Evolutionary conservation across 2,888 invertebrate species (phyloP), one percentile per base, ranked within the genome.

Genomic region (Protonemura montana): DNA sequence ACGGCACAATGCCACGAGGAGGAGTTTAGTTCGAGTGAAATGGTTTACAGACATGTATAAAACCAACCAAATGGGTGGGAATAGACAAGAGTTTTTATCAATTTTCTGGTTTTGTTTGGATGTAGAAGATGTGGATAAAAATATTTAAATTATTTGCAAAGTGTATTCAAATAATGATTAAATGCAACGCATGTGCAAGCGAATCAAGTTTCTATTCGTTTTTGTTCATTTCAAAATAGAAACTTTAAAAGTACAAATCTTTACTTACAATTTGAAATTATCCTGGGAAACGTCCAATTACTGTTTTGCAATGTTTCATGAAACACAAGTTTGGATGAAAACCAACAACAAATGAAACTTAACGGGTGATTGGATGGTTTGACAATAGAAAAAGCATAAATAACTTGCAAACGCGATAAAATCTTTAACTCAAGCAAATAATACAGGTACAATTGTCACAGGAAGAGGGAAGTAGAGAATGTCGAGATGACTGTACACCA

Each of bases 211-310:
- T 27, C 59, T 59, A 41, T 85, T 25, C 59, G 7, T 76, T 26
- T 85, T 76, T 76, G 30, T 82, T 80, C 81, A 87, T 77, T 85
- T 86, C 78, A 86, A 86, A 85, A 59, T 21, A 59, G 85, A 87
- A 85, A 82, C 85, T 87, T 87, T 77, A 86, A 78, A 82, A 86
- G 83, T 59, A 3, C 86, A 76, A 85, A 87, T 87, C 87, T 87
- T 88, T 88, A 88, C 88, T 88, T 88, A 88, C 88, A 86, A 88
- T 88, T 88, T 88, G 80, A 85, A 87, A 86, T 85, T 76, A 88
- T 88, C 88, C 87, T 88, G 86, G 88, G 87, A 87, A 88, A 88
- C 88, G 88, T 88, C 88, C 88, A 86, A 87, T 87, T 86, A 87
- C 86, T 85, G 85, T 87, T 87, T 88, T 87, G 88, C 88, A 88